Base-by-base conservation (phyloP, 1,140 invertebrate species). In the Drosophila nikananu region DNA sequence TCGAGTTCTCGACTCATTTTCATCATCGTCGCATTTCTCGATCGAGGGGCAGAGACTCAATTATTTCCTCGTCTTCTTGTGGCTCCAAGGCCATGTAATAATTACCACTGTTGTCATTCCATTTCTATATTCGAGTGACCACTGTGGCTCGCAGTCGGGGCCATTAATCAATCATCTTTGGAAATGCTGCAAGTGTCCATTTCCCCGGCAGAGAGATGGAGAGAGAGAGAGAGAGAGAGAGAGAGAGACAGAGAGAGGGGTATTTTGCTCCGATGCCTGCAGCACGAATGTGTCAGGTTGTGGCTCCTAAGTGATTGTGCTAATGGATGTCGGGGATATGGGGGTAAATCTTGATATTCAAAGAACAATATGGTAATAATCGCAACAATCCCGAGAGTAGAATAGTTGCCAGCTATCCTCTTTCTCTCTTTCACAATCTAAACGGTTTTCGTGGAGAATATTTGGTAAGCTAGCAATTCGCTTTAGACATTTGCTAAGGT, bases 101-200 rank as follows among this genome's bases (percentile, higher is more conserved):
- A 87, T 89, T 81, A 89, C 71, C 71, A 66, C 58, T 42, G 57
- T 62, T 79, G 59, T 81, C 75, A 59, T 62, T 58, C 46, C 51
- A 64, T 48, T 70, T 65, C 44, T 51, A 67, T 48, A 61, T 65
- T 37, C 46, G 65, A 77, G 58, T 74, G 73, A 73, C 83, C 75
- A 77, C 71, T 77, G 66, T 60, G 49, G 41, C 35, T 35, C 15
- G 5, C 23, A 35, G 54, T 46, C 54, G 41, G 74, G 61, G 74
- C 84, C 68, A 87, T 87, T 89, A 89, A 89, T 87, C 84, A 89
- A 87, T 87, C 84, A 87, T 89, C 63, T 79, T 87, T 46, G 64
- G 70, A 86, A 75, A 86, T 70, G 67, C 74, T 66, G 51, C 41
- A 73, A 73, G 61, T 65, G 79, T 58, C 61, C 72, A 75, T 81